Evolutionary conservation across 2,113 vertebrate species (phyloP).

Genomic region (Malurus melanocephalus): DNA sequence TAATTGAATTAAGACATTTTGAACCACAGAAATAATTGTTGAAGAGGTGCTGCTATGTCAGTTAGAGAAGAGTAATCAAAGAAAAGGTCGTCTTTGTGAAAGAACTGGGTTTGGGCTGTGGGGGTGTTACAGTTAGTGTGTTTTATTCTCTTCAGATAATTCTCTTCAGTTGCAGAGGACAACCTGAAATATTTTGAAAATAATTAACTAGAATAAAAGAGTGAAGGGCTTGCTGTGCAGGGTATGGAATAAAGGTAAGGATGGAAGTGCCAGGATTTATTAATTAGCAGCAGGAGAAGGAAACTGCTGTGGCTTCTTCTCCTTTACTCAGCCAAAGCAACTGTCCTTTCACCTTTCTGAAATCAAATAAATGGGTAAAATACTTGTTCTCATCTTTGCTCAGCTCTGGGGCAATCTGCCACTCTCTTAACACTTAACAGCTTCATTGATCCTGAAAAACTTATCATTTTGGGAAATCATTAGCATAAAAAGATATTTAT

Average conservation of each 20-base stretch:
- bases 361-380: neutral
- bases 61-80: neutral
- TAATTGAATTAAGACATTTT: neutral
- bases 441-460: constrained; percentile 29
- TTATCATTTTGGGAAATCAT: constrained; percentile 23
- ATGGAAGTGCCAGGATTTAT: neutral
- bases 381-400: neutral
- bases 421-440: neutral
- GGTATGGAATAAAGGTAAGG: neutral
- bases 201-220: neutral
- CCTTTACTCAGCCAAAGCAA: neutral
- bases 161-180: no score
- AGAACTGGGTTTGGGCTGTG: neutral
- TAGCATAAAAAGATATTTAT: constrained; percentile 1
- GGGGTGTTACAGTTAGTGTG: neutral
- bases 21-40: neutral
- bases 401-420: neutral
- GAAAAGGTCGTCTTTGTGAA: neutral
- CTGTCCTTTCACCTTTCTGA: neutral
- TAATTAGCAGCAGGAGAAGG: neutral
- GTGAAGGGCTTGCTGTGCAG: neutral
- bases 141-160: neutral
- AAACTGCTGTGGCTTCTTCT: neutral
- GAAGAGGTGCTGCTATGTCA: neutral
- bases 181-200: neutral